Evolutionary conservation across 2,113 vertebrate genomes (phyloP).

Genomic region (Ascaphus truei): DNA sequence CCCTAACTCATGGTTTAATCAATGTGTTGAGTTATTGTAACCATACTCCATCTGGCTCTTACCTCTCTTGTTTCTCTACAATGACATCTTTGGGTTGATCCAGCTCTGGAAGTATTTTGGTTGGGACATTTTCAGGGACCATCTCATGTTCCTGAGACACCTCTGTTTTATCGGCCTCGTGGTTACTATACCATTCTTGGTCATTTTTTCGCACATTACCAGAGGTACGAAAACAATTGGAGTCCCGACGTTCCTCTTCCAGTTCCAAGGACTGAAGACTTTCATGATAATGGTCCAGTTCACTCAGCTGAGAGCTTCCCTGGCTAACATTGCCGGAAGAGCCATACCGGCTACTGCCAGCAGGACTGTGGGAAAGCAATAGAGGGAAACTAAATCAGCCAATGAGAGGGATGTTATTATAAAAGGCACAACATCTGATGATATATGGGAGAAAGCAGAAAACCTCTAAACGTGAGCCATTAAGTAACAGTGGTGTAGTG

Average conservation of each 20-base stretch:
- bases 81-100: constrained; percentile 49
- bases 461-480: too few relatives aligned
- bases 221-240: constrained; percentile 64
- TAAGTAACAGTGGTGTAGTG: too few relatives aligned
- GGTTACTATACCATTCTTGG: constrained; percentile 51
- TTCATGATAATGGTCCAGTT: constrained; percentile 76
- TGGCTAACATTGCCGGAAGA: constrained; percentile 95
- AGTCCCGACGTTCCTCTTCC: constrained; percentile 71
- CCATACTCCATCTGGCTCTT: constrained; percentile 35
- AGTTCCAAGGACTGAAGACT: constrained; percentile 66
- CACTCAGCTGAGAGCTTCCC: constrained; percentile 88
- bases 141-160: constrained; percentile 38
- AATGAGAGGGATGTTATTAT: too few relatives aligned
- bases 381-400: constrained; percentile 12
- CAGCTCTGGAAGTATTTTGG: constrained; percentile 39
- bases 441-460: too few relatives aligned
- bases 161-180: constrained; percentile 45
- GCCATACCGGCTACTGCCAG: constrained; percentile 85
- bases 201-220: constrained; percentile 61
- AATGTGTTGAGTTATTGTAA: too few relatives aligned
- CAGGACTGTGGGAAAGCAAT: constrained; percentile 70
- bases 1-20: too few relatives aligned
- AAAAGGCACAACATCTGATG: too few relatives aligned
- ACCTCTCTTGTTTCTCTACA: constrained; percentile 49
- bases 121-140: constrained; percentile 14